A percentile compares a stretch with the other conserved stretches of the same genome.
Evolutionary conservation across 92 coral and sea anemone genomes (phyloP).

Genomic region (Parazoanthus darwini): DNA sequence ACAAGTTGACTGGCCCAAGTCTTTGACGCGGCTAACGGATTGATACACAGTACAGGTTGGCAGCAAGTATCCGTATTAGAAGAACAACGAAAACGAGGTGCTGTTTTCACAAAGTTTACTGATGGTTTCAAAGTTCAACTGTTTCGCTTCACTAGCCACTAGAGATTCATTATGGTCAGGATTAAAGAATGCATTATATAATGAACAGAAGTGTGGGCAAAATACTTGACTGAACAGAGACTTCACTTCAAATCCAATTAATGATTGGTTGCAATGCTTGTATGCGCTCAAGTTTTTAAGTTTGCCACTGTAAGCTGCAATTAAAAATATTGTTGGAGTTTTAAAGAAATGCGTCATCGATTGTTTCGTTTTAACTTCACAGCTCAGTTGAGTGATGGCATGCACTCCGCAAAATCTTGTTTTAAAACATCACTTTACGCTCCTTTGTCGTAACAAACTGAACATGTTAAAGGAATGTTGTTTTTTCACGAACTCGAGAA

Average conservation of each 20-base stretch:
- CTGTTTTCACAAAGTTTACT: not conserved
- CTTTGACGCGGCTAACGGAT: not conserved
- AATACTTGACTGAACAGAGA: not conserved
- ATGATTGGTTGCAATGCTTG: not conserved
- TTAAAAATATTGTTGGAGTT: not conserved
- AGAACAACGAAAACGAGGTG: not conserved
- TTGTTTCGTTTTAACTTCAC: not conserved
- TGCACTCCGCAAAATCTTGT: not conserved
- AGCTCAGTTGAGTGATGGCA: not conserved
- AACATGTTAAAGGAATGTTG: not conserved
- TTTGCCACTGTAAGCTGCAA: not conserved
- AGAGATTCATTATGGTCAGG: not conserved
- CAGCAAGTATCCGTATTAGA: too few relatives aligned
- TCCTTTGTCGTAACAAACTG: not conserved
- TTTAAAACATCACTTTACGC: not conserved
- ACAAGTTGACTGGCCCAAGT: too few relatives aligned
- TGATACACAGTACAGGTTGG: too few relatives aligned
- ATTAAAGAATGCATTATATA: too few relatives aligned
- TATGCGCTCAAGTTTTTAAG: not conserved
- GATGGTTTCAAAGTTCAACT: not conserved
- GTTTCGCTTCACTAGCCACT: not conserved
- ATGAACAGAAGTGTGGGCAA: not conserved
- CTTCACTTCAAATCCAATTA: not conserved
- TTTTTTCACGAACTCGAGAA: not conserved
- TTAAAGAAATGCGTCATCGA: not conserved